Conservation (phyloP, 2,113 vertebrate species). For the Rhinolophus sinicus region DNA sequence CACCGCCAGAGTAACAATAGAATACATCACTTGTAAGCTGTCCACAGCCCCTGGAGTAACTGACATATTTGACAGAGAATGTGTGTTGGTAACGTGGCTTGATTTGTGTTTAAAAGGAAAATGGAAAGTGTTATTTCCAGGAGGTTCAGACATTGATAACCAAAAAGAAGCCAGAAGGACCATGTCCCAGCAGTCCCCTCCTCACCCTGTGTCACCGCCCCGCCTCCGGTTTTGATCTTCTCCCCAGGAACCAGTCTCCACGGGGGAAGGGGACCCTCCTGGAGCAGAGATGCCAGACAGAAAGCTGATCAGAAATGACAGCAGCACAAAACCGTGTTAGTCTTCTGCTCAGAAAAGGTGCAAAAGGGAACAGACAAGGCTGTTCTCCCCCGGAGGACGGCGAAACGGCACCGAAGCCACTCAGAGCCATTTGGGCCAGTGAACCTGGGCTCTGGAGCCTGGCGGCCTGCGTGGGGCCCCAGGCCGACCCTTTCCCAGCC, state of each 20-base stretch:
- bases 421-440: no score
- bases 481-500: accelerated
- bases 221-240: not conserved
- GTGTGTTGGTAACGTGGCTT: not conserved
- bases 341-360: not conserved
- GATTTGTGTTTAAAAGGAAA: constrained; percentile 55
- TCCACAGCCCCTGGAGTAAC: constrained; percentile 58
- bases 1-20: not conserved
- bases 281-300: not conserved
- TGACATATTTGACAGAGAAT: constrained; percentile 68
- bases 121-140: constrained; percentile 17
- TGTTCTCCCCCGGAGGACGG: not conserved
- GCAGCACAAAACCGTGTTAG: not conserved
- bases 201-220: accelerated
- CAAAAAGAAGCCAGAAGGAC: constrained; percentile 40
- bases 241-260: constrained; percentile 4
- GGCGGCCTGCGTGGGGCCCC: accelerated
- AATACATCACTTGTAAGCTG: constrained; percentile 63
- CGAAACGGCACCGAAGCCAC: accelerated
- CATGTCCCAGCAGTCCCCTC: not conserved
- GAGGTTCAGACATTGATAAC: constrained; percentile 50
- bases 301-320: constrained; percentile 34
- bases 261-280: not conserved
- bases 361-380: not conserved
- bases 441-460: no score